phyloP scores from a whole-genome alignment of 2,888 invertebrate genomes.

The Euclidia mi region DNA sequence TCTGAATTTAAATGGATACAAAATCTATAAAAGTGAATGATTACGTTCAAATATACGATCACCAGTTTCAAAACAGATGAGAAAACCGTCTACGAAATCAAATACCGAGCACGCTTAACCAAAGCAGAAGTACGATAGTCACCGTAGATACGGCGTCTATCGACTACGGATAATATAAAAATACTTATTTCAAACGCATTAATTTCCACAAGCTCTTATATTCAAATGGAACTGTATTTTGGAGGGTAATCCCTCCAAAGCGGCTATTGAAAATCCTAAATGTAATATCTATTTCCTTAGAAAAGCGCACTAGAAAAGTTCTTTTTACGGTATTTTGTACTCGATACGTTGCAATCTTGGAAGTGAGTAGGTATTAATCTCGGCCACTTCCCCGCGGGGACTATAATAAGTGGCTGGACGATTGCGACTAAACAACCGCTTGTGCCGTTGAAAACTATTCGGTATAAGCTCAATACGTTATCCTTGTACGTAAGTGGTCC shows the following conservation, averaged over 20 bases:
- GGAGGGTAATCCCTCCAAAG: background rate
- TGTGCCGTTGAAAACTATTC: conserved; percentile 62
- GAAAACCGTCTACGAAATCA: too few species aligned
- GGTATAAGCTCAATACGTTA: conserved; percentile 43
- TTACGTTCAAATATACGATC: too few species aligned
- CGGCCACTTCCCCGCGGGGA: conserved; percentile 59
- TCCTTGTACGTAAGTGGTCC: conserved; percentile 10
- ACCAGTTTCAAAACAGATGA: too few species aligned
- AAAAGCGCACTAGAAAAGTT: conserved; percentile 20
- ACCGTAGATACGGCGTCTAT: too few species aligned
- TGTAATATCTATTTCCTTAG: conserved; percentile 10
- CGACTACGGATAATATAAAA: background rate
- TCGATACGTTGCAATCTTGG: conserved; percentile 37
- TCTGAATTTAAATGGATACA: too few species aligned
- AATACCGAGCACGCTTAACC: too few species aligned
- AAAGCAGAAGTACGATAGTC: too few species aligned
- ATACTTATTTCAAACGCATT: conserved; percentile 3
- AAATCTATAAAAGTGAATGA: too few species aligned
- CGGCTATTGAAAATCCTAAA: background rate
- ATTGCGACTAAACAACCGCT: conserved; percentile 60
- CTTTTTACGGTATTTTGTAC: conserved; percentile 36
- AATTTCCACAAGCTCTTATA: background rate
- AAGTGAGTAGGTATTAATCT: conserved; percentile 65
- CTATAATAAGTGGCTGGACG: conserved; percentile 66
- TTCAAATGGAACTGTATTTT: conserved; percentile 6